Conservation (phyloP, 2,113 vertebrate genomes). For the Spea multiplicata region DNA sequence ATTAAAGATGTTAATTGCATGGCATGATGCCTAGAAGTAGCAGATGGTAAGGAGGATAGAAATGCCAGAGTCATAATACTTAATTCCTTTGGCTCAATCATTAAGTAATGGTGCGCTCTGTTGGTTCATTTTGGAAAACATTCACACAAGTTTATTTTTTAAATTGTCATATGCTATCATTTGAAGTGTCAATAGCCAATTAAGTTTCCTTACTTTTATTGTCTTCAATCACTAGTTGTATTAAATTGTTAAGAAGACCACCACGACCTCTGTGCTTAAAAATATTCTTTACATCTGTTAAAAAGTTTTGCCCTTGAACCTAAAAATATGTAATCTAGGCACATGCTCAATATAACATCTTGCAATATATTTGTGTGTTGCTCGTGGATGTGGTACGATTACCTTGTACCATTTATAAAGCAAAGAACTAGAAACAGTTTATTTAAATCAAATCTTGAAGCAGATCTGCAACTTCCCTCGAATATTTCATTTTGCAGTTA, state of each 20-base stretch:
- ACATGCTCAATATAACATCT: too few species aligned
- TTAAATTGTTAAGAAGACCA: background rate
- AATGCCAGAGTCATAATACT: background rate
- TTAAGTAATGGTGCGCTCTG: background rate
- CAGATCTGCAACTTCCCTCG: background rate
- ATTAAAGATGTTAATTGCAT: background rate
- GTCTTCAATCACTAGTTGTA: background rate
- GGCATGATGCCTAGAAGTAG: background rate
- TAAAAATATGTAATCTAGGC: too few species aligned
- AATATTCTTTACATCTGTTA: too few species aligned
- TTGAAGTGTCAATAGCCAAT: background rate
- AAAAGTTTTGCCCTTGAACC: too few species aligned
- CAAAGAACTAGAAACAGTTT: too few species aligned
- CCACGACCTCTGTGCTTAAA: too few species aligned
- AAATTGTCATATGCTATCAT: background rate
- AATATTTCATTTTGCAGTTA: constrained; percentile 1
- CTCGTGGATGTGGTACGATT: too few species aligned
- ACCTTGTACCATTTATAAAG: too few species aligned
- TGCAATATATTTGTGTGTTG: too few species aligned
- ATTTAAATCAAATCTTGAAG: too few species aligned
- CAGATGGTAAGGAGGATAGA: constrained; percentile 24
- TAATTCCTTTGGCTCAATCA: background rate
- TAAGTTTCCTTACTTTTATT: background rate
- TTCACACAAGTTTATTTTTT: background rate
- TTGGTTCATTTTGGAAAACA: background rate